Evolutionary conservation across 2,113 vertebrate genomes (phyloP), one percentile per base, ranked within the genome.

Genomic region (Brachypodius melanocephalos): DNA sequence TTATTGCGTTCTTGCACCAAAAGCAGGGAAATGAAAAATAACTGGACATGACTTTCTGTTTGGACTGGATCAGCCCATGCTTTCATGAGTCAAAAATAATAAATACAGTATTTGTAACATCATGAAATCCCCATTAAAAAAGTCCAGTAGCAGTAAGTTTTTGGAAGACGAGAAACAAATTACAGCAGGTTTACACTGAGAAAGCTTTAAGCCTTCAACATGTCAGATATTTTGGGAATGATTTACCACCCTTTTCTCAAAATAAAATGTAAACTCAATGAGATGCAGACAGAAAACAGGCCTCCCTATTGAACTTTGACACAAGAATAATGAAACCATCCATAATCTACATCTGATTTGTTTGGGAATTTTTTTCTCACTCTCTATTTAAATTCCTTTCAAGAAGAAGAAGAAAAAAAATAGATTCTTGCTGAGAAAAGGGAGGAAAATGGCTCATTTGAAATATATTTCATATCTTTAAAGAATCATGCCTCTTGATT

Each of bases 211-310:
- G 46, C 38, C 87, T 89, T 91, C 87, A 91, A 63, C 58, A 28
- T 93, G 58, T 85, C 75, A 80, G 78, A 80, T 93, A 91, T 95
- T 95, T 87, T 62, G 25, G 63, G 67, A 95, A 85, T 76, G 72
- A 94, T 83, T 96, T 97, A 93, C 51, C 59, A 83, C 17, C 1
- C 12, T 93, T 93, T 94, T 76, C 66, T 87, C 66, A 97, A 92
- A 92, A 89, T 88, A 91, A 91, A 85, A 89, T 87, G 42, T 85
- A 91, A 95, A 94, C 42, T 79, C 81, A 78, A 66, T 18, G 46
- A 94, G 34, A 85, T 75, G 20, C 36, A 91, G 91, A 91, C 87
- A 96, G 62, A 95, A 96, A 96, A 90, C 91, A 96, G 93, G 55
- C 77, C 71, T 93, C 67, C 34, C 8, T 79, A 48, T 26, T 89